phyloP scores from a whole-genome alignment of 2,888 invertebrate species.

The Gastrophysa polygoni region DNA sequence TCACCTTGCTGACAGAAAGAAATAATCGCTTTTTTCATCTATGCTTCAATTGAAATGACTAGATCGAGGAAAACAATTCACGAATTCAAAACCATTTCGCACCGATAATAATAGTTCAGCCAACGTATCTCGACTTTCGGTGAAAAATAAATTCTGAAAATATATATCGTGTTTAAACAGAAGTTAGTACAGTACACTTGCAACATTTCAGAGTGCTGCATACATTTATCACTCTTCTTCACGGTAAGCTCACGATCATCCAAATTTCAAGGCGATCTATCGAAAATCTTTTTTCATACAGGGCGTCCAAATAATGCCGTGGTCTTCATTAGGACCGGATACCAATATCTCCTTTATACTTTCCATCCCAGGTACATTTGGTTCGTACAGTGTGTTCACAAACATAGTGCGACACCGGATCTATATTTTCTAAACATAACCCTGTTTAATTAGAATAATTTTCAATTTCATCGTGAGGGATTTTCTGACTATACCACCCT shows the following conservation, averaged over 20 bases:
- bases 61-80: slow-evolving; percentile 13
- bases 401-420: no score
- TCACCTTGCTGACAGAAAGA: no score
- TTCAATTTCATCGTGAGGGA: no score
- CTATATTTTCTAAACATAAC: no score
- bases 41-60: neutral
- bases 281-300: neutral
- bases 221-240: slow-evolving; percentile 32
- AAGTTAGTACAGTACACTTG: slow-evolving; percentile 37
- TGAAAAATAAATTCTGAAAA: slow-evolving; percentile 31
- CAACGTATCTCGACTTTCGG: slow-evolving; percentile 30
- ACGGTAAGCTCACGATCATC: slow-evolving; percentile 36
- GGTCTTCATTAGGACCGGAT: no score
- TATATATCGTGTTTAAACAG: slow-evolving; percentile 34
- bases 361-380: no score
- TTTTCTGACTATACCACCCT: no score
- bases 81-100: slow-evolving; percentile 24
- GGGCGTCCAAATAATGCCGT: no score
- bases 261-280: slow-evolving; percentile 39
- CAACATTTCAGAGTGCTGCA: slow-evolving; percentile 41
- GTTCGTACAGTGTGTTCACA: no score
- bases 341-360: no score
- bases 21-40: no score
- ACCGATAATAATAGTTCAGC: slow-evolving; percentile 26
- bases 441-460: no score